These are phyloP conservation scores for Zaprionus nigranus DNA, from an alignment of 1,140 invertebrate genomes.

Conservation along the genomic window DNA sequence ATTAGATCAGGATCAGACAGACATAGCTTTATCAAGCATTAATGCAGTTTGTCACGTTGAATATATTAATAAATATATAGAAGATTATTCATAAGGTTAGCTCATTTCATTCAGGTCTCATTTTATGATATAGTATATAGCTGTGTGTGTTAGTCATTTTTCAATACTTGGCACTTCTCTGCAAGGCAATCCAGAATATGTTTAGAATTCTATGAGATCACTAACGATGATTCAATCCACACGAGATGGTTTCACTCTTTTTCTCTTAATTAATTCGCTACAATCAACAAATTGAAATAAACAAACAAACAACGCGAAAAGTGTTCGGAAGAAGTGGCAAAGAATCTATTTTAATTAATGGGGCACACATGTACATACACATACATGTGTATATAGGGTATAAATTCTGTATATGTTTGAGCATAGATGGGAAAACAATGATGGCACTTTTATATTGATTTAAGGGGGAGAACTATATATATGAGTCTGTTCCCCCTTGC, in stretches of 20 bases:
- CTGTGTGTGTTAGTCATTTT: background rate
- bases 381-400: background rate
- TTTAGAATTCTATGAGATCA: conserved; percentile 22
- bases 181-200: background rate
- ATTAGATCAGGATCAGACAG: background rate
- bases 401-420: background rate
- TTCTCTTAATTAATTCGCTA: conserved; percentile 24
- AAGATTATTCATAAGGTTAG: no score
- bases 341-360: conserved; percentile 25
- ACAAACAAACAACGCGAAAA: conserved; percentile 13
- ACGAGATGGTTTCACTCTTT: background rate
- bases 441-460: background rate
- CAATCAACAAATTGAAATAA: conserved; percentile 32
- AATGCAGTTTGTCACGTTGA: no score
- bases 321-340: background rate
- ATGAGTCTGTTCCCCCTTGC: background rate
- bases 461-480: background rate
- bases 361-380: background rate
- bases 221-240: conserved; percentile 15
- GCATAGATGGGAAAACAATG: background rate
- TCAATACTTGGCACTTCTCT: background rate
- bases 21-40: no score
- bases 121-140: background rate
- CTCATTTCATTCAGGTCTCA: no score
- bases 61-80: no score